Conservation (phyloP, 2,888 invertebrate species). For the Lycaena phlaeas region DNA sequence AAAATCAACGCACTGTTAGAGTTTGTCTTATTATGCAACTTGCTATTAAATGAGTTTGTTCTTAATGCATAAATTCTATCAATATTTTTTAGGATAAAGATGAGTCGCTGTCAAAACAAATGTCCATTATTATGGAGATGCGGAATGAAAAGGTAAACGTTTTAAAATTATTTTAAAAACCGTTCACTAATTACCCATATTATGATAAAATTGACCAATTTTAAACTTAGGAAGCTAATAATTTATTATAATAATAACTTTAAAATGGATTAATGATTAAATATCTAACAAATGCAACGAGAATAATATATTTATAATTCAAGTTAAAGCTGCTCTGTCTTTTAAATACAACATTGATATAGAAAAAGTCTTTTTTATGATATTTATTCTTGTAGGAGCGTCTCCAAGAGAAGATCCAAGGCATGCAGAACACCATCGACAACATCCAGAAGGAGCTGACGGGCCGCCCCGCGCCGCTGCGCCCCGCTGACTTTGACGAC, state of each 20-base stretch:
- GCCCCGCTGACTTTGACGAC: conserved; percentile 29
- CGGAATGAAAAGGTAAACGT: conserved; percentile 41
- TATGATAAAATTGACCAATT: too few relatives aligned
- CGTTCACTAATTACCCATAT: too few relatives aligned
- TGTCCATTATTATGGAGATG: conserved; percentile 35
- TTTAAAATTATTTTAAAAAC: too few relatives aligned
- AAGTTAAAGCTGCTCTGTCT: too few relatives aligned
- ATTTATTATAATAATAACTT: too few relatives aligned
- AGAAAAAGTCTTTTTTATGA: too few relatives aligned
- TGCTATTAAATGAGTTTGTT: neutral
- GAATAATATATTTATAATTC: too few relatives aligned
- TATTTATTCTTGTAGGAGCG: conserved; percentile 28
- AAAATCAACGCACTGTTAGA: neutral
- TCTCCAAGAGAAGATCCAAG: conserved; percentile 35
- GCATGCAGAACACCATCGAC: conserved; percentile 43
- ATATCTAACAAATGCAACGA: too few relatives aligned
- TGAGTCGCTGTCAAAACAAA: conserved; percentile 33
- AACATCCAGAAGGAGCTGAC: conserved; percentile 49
- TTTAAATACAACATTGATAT: too few relatives aligned
- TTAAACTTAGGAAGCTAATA: too few relatives aligned
- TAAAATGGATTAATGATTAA: too few relatives aligned
- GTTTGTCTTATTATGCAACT: neutral
- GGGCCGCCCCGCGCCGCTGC: conserved; percentile 19
- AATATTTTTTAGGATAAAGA: conserved; percentile 32
- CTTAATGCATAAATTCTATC: neutral